Evolutionary conservation across 2,797 vertebrate species (phyloP).

Genomic region (Avahi laniger): DNA sequence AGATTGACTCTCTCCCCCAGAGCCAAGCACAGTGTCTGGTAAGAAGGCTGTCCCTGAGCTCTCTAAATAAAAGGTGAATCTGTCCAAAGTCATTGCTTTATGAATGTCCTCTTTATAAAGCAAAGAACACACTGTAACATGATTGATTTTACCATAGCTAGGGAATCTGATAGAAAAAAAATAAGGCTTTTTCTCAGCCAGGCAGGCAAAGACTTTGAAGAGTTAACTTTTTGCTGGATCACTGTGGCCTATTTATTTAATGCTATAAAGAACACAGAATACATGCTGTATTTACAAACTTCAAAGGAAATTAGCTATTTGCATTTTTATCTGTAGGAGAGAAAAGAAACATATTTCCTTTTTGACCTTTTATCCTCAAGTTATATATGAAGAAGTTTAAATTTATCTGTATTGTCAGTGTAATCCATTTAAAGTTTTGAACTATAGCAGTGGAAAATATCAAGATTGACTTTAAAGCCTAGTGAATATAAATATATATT

Average conservation of each 20-base stretch:
- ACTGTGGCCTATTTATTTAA: slow-evolving; percentile 6
- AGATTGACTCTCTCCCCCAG: neutral
- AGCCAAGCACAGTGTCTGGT: neutral
- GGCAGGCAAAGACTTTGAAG: neutral
- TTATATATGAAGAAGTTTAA: slow-evolving; percentile 31
- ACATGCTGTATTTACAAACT: slow-evolving; percentile 43
- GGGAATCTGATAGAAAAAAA: neutral
- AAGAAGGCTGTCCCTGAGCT: neutral
- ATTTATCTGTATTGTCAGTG: neutral
- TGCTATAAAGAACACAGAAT: neutral
- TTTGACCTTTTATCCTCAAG: slow-evolving; percentile 55
- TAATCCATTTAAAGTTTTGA: slow-evolving; percentile 1
- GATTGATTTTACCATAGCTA: neutral
- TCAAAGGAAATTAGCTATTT: slow-evolving; percentile 44
- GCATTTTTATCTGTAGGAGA: slow-evolving; percentile 42
- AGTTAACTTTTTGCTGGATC: neutral
- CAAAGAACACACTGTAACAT: neutral
- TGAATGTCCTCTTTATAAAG: neutral
- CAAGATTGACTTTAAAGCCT: slow-evolving; percentile 22
- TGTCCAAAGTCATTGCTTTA: no score
- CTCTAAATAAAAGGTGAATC: neutral
- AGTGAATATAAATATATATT: neutral
- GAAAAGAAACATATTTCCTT: neutral
- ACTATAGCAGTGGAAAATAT: slow-evolving; percentile 1
- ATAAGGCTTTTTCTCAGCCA: neutral